Base-by-base conservation (phyloP, 2,113 vertebrate genomes). In the Paracanthobrama guichenoti region DNA sequence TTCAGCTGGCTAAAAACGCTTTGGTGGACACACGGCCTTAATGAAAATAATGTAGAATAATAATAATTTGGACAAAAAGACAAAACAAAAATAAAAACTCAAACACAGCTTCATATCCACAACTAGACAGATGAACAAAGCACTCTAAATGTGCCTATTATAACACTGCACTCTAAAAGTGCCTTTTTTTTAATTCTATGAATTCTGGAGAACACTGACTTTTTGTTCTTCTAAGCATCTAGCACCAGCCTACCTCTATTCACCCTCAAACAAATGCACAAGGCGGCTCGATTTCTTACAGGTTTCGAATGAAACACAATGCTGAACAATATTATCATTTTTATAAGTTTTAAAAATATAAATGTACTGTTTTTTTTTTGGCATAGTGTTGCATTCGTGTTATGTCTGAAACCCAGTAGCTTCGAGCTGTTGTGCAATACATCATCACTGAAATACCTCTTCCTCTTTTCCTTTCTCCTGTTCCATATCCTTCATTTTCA, bases 361-460 rank as follows among this genome's bases (percentile, higher is more conserved):
- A 28, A 20, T 71, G 16, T 2, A 39, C 1, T 14, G 12, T 4
- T 48, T 0, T 1, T 24, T 11, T 57, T 13, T 44, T 8, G 18
- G 57, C 39, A 80, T 76, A 28, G 73, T 59, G 69, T 13, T 83
- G 57, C 60, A 53, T 84, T 85, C 2, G 18, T 73, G 46, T 73
- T 80, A 78, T 82, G 85, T 46, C 69, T 82, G 22, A 91, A 93
- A 93, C 89, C 89, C 91, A 87, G 86, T 88, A 90, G 46, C 39
- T 82, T 86, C 84, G 3, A 46, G 24, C 24, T 78, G 64, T 88
- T 82, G 85, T 86, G 80, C 24, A 62, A 10, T 28, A 24, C 18
- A 26, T 48, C 48, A 75, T 48, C 73, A 75, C 46, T 66, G 87
- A 92, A 77, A 74, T 85, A 82, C 82, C 79, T 86, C 74, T 53